Evolutionary conservation across 2,888 invertebrate species (phyloP).

Genomic region (Synergus gifuensis): DNA sequence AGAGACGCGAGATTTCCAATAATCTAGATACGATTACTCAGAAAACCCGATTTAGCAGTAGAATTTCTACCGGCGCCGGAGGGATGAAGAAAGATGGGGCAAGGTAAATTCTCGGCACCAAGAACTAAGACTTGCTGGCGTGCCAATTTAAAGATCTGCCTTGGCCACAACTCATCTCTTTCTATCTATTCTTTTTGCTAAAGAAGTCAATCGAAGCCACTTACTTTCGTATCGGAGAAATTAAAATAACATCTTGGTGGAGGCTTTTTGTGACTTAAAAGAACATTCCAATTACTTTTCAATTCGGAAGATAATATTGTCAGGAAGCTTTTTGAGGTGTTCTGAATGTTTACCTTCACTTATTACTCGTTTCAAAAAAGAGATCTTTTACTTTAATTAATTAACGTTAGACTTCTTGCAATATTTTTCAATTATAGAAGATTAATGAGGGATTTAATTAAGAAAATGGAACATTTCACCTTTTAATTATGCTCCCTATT

Average conservation of each 20-base stretch:
- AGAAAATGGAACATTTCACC: too few species aligned
- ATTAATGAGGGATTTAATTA: too few species aligned
- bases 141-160: slow-evolving; percentile 18
- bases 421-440: neutral
- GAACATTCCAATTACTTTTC: neutral
- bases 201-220: slow-evolving; percentile 1
- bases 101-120: slow-evolving; percentile 32
- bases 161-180: neutral
- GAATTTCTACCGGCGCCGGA: slow-evolving; percentile 46
- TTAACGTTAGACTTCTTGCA: neutral
- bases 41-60: slow-evolving; percentile 61
- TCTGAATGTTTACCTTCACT: neutral
- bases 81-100: slow-evolving; percentile 14
- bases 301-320: neutral
- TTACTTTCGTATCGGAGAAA: neutral
- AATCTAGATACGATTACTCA: slow-evolving; percentile 60
- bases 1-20: slow-evolving; percentile 61
- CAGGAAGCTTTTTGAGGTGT: neutral
- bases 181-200: neutral
- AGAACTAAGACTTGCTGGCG: slow-evolving; percentile 37
- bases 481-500: too few species aligned
- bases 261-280: neutral
- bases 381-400: neutral
- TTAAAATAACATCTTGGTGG: neutral
- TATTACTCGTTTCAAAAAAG: neutral